Percentiles rank a stretch among this genome's conserved stretches.
These are phyloP conservation scores for Apotomis betuletana DNA, from an alignment of 2,888 invertebrate genomes.

Conservation along the genomic window DNA sequence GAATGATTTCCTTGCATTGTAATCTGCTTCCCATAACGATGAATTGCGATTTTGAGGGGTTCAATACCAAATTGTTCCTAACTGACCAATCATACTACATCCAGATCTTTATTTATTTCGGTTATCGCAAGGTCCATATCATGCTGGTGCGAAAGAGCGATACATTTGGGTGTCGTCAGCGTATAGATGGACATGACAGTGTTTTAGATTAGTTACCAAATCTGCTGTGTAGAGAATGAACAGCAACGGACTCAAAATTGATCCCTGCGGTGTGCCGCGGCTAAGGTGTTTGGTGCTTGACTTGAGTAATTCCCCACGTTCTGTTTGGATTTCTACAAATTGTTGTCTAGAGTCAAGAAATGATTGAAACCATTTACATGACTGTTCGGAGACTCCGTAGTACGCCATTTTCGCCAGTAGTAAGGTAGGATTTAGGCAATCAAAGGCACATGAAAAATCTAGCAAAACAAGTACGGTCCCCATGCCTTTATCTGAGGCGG, in stretches of 20 bases:
- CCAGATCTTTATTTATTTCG: not conserved
- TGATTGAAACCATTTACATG: slow-evolving; percentile 9
- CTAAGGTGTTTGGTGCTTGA: not conserved
- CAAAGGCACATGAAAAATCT: not conserved
- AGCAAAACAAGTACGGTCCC: slow-evolving; percentile 1
- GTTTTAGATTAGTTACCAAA: not conserved
- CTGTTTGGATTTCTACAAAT: slow-evolving; percentile 3
- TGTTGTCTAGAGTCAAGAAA: slow-evolving; percentile 1
- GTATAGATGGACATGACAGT: slow-evolving; percentile 2
- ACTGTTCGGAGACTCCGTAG: not conserved
- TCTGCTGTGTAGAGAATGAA: slow-evolving; percentile 20
- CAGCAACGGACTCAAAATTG: slow-evolving; percentile 1
- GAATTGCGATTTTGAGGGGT: too few relatives aligned
- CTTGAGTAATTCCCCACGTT: not conserved
- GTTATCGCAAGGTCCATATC: not conserved
- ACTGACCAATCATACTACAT: too few relatives aligned
- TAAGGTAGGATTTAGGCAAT: not conserved
- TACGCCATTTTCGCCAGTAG: slow-evolving; percentile 7
- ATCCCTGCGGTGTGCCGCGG: slow-evolving; percentile 6
- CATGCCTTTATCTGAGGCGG: too few relatives aligned
- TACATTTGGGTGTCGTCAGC: slow-evolving; percentile 13
- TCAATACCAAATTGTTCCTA: too few relatives aligned
- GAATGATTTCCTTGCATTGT: too few relatives aligned
- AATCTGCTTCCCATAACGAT: too few relatives aligned
- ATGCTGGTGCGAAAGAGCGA: not conserved